Conservation (phyloP, 2,888 invertebrate genomes). For the Tetranychus piercei region DNA sequence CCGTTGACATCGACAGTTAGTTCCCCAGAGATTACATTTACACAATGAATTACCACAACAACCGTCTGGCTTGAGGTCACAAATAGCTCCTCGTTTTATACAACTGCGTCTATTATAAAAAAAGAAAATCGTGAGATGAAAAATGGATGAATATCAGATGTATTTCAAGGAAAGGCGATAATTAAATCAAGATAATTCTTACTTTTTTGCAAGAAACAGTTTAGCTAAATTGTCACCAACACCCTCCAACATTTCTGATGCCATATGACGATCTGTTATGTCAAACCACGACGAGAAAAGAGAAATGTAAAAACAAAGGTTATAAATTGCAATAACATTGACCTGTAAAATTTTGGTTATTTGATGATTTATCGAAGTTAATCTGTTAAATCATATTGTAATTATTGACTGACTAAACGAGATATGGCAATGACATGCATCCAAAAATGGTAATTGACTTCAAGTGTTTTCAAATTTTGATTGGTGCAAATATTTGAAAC, state of each 20-base stretch:
- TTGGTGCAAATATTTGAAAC: too few relatives aligned
- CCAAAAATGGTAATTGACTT: too few relatives aligned
- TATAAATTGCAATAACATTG: too few relatives aligned
- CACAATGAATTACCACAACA: slow-evolving; percentile 70
- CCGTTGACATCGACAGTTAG: slow-evolving; percentile 69
- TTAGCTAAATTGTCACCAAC: background rate
- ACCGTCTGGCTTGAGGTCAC: slow-evolving; percentile 63
- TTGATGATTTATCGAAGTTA: too few relatives aligned
- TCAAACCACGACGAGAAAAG: too few relatives aligned
- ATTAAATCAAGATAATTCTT: background rate
- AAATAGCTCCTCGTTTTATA: slow-evolving; percentile 58
- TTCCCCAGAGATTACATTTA: slow-evolving; percentile 71
- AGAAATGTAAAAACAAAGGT: too few relatives aligned
- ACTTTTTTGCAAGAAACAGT: background rate
- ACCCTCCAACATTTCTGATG: background rate
- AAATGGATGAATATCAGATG: background rate
- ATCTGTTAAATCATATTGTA: too few relatives aligned
- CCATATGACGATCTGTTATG: background rate
- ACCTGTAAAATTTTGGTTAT: too few relatives aligned
- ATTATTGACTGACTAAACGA: too few relatives aligned
- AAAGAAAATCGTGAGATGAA: background rate
- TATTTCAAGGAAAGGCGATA: background rate
- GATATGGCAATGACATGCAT: too few relatives aligned
- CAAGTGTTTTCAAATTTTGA: too few relatives aligned
- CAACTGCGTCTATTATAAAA: slow-evolving; percentile 34